Evolutionary conservation across 2,888 invertebrate species (phyloP), one percentile per base, ranked within the genome.

Genomic region (Steromphala cineraria): DNA sequence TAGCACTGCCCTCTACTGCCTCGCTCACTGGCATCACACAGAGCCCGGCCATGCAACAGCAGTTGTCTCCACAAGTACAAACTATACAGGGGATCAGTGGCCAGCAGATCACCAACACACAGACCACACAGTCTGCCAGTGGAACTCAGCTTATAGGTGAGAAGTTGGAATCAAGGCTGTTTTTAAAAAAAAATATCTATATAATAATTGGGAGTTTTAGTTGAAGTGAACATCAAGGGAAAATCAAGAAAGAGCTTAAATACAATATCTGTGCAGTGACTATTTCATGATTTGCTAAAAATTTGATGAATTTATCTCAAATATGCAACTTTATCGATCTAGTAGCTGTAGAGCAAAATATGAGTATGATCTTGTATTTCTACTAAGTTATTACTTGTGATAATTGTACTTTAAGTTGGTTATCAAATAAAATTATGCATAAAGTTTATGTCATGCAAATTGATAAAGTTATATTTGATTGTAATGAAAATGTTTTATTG

Each of bases 1-100:
- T 88, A 40, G 82, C 88, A 3, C 56, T 87, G 46, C 81, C 85
- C n/a, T 76, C 84, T 13, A 77, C 81, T 67, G 84, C 82, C 10
- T 77, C 82, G 1, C 36, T 83, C n/a, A 78, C 84, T 84, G 31
- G 78, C 78, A 67, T 46, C 28, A 55, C 67, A 21, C 46, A 76
- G 46, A 53, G 67, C 56, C 53, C 80, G 24, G 71, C 31, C 53
- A 74, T 78, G 19, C 52, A 67, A 13, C 75, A 75, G 21, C 75
- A 75, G 21, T 52, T 77, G 31, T 67, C 79, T 17, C 81, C 78
- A 4, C 82, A 83, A 55, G 46, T 81, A 17, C 77, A 79, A 56
- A 81, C 81, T 53, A 77, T 86, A 52, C 84, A 85, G 55, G 81
- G 84, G 21, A 81, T 86, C 10, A 67, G 75, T 13, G 62, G 71